Base-by-base conservation (phyloP, 2,888 invertebrate species). In the Polydesmus complanatus region DNA sequence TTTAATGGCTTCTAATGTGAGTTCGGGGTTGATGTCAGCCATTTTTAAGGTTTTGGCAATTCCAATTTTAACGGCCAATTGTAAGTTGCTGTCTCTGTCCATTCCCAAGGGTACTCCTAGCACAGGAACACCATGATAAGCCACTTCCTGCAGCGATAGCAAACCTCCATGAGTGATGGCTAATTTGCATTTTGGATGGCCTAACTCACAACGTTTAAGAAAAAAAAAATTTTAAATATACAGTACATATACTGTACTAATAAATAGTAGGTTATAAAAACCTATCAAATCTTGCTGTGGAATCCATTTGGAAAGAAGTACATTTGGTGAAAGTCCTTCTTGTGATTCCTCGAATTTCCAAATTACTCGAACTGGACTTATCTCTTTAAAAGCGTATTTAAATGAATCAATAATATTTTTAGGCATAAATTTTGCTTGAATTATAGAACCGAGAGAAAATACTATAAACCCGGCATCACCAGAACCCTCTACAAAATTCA, bases 151-250 rank as follows among this genome's bases (percentile, higher is more conserved):
- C 2, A 60, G 54, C 11, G 54, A 48, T 2, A 55, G 14, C 3
- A 60, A 47, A 11, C 60, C 60, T 5, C 60, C 60, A 21, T 60
- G 60, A 48, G 55, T 48, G 2, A 60, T 60, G 55, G 60, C 60
- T 19, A 60, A 55, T 47, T 27, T 22, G 25, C 60, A 60, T n/a
- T 60, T 60, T 5, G 60, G 60, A 37, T 60, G 60, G 19, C 54
- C 60, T 60, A 19, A 21, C 53, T 2, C n/a, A 54, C 26, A n/a
- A n/a, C n/a, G n/a, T n/a, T n/a, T n/a, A n/a, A n/a, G n/a, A n/a
- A n/a, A n/a, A n/a, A n/a, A n/a, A n/a, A n/a, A n/a, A n/a, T n/a
- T n/a, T n/a, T n/a, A n/a, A n/a, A n/a, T n/a, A n/a, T n/a, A n/a
- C n/a, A n/a, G n/a, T n/a, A n/a, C n/a, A n/a, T n/a, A n/a, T n/a